Conservation (phyloP, 2,888 invertebrate genomes). For the Scaptodrosophila latifasciaeformis region DNA sequence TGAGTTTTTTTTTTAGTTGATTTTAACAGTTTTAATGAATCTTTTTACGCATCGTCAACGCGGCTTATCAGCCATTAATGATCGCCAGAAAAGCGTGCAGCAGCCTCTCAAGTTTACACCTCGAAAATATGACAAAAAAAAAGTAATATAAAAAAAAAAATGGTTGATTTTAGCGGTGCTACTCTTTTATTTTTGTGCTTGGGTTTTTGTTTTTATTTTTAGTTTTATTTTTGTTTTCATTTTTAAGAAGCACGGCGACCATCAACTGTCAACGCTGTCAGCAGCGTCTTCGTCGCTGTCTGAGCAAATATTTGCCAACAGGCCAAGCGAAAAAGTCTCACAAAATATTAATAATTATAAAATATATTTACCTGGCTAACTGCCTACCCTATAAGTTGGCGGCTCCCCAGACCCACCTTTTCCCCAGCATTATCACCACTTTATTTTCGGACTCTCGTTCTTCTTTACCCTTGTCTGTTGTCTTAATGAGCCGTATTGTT, state of each 20-base stretch:
- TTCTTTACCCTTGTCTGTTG: too few species aligned
- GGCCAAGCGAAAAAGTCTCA: constrained; percentile 10
- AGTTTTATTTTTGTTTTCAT: too few species aligned
- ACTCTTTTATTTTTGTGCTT: background rate
- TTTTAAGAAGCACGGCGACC: too few species aligned
- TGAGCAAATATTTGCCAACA: constrained; percentile 53
- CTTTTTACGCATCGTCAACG: constrained; percentile 5
- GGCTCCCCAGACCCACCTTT: too few species aligned
- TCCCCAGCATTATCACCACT: too few species aligned
- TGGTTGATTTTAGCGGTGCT: background rate
- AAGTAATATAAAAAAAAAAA: too few species aligned
- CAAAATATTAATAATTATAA: too few species aligned
- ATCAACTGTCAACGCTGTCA: constrained; percentile 54
- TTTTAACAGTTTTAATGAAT: constrained; percentile 19
- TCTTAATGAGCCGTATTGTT: too few species aligned
- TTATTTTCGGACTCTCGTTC: too few species aligned
- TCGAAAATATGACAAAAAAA: too few species aligned
- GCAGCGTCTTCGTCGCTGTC: constrained; percentile 25
- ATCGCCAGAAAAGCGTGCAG: background rate
- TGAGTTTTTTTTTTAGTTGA: constrained; percentile 1
- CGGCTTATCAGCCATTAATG: constrained; percentile 4
- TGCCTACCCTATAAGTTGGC: too few species aligned
- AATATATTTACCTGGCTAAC: too few species aligned
- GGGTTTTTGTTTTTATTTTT: constrained; percentile 4
- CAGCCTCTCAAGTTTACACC: constrained; percentile 28